Base-by-base conservation (phyloP, 2,113 vertebrate genomes). In the Anolis carolinensis region DNA sequence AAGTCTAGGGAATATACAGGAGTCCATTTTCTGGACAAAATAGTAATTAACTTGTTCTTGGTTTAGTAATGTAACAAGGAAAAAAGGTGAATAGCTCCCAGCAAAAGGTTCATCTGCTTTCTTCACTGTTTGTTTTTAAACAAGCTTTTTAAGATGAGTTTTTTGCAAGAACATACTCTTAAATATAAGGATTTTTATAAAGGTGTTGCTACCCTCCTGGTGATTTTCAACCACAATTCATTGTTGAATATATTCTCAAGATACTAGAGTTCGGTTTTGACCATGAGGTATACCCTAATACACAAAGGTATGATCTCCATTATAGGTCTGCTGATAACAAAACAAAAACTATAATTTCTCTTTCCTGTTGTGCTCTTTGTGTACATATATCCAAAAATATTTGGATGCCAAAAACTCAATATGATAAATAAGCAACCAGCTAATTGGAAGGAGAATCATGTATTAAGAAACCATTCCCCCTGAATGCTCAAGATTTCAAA, bases 401-500 rank as follows among this genome's bases (percentile, higher is more conserved):
- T 55, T 85, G 32, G 48, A 44, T 70, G 44, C 74, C 48, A 78
- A 34, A 81, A 84, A 55, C 7, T 70, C n/a, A 23, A 76, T 68
- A 27, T 68, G 30, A 78, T 85, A 63, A 78, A 52, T 74, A 87
- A 10, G 5, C 27, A 84, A 7, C 1, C n/a, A 36, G 16, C n/a
- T 5, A 73, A 65, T 55, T 32, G 39, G 2, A 36, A 27, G 83
- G 86, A 62, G 13, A 16, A n/a, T 52, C n/a, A 23, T 8, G 0
- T 1, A 1, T 4, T 18, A n/a, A 68, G 44, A 18, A 79, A 27
- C 4, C 4, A 0, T 73, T 74, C 52, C 11, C 0, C 0, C 27
- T 85, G 79, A 52, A 0, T 23, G 62, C 18, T 3, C 18, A 30
- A 85, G 76, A 34, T 25, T 39, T 59, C 14, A n/a, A 84, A 59